Evolutionary conservation across 2,113 vertebrate genomes (phyloP).

Genomic region (Syrrhaptes paradoxus): DNA sequence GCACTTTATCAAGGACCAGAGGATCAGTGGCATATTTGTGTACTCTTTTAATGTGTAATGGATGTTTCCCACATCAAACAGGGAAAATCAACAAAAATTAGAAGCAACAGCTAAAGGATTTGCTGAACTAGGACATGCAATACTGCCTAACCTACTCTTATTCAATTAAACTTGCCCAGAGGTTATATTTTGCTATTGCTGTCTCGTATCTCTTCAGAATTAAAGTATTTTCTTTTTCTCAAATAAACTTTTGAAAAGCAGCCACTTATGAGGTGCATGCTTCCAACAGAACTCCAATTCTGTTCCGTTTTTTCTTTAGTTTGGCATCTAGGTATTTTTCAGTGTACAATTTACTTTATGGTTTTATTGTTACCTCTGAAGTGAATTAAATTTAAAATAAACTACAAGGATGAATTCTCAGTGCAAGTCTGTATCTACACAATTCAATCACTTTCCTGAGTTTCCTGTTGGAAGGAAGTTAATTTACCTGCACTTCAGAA

Average conservation of each 20-base stretch:
- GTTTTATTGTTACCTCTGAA: background rate
- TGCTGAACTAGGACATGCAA: background rate
- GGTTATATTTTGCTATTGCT: background rate
- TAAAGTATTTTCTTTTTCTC: background rate
- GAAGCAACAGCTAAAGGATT: background rate
- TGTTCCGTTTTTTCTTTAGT: background rate
- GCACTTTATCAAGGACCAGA: conserved; percentile 56
- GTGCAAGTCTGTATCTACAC: background rate
- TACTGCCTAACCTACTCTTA: background rate
- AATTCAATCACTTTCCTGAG: background rate
- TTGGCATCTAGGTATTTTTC: background rate
- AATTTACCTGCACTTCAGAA: background rate
- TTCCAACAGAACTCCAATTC: background rate
- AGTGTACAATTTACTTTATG: background rate
- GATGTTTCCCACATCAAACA: conserved; percentile 19
- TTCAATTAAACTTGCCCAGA: conserved; percentile 11
- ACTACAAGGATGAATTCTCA: background rate
- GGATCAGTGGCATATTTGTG: conserved; percentile 43
- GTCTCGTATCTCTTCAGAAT: background rate
- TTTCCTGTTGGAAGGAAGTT: background rate
- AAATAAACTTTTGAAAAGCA: conserved; percentile 22
- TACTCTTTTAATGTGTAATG: conserved; percentile 11
- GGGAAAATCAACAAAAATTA: background rate
- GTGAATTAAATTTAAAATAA: background rate
- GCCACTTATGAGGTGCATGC: background rate